phyloP scores from a whole-genome alignment of 2,888 invertebrate genomes.

The Caenorhabditis afra region DNA sequence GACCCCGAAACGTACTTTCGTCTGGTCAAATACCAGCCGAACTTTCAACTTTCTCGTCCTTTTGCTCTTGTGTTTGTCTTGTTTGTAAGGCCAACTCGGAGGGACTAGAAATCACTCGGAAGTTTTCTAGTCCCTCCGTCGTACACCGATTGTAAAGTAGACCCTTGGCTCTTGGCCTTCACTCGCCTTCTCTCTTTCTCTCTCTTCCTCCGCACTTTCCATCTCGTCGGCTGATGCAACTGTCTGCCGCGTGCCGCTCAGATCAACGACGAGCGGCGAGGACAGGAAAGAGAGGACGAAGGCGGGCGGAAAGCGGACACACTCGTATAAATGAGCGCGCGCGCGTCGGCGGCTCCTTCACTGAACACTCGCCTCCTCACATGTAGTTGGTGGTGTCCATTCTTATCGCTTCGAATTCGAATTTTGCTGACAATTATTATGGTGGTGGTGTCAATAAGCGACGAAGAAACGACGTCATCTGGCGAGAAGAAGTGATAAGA shows the following conservation, averaged over 20 bases:
- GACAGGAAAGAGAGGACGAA: not conserved
- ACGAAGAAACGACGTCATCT: not conserved
- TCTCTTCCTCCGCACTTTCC: conserved; percentile 31
- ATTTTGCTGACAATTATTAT: conserved; percentile 31
- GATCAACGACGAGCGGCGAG: no score
- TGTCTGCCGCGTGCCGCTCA: conserved; percentile 52
- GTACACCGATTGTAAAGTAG: not conserved
- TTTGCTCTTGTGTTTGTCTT: not conserved
- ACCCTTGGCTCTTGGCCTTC: not conserved
- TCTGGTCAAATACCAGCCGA: no score
- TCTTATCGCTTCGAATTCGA: conserved; percentile 13
- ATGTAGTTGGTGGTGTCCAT: conserved; percentile 11
- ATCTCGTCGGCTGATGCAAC: conserved; percentile 55
- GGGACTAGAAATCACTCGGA: no score
- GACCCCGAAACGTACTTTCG: no score
- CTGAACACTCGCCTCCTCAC: conserved; percentile 12
- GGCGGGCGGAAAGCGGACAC: conserved; percentile 4
- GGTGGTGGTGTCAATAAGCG: conserved; percentile 3
- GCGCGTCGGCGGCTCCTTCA: conserved; percentile 1
- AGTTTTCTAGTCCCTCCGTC: not conserved
- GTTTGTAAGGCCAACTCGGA: not conserved
- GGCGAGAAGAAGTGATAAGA: not conserved
- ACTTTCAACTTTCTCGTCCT: not conserved
- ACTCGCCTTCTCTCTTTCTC: conserved; percentile 28
- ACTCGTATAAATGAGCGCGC: conserved; percentile 27